These are phyloP conservation scores for Heliothis subflexa DNA, from an alignment of 1,140 invertebrate species.

Conservation along the genomic window DNA sequence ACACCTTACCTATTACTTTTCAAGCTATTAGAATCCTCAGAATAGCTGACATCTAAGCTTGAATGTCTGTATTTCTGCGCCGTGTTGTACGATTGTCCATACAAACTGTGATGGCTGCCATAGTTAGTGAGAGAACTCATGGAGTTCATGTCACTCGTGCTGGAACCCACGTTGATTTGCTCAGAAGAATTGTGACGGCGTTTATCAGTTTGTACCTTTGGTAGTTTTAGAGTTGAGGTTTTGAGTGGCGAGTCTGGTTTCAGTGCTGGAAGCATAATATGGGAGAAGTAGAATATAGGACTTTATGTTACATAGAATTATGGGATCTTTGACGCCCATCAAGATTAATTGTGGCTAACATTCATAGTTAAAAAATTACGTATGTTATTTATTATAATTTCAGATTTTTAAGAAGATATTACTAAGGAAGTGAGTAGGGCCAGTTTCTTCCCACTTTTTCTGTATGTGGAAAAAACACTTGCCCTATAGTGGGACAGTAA, in stretches of 20 bases:
- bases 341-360: not conserved
- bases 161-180: constrained; percentile 74
- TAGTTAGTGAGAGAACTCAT: constrained; percentile 61
- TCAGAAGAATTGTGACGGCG: constrained; percentile 87
- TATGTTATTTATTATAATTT: too few relatives aligned
- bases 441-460: too few relatives aligned
- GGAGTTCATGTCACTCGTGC: constrained; percentile 56
- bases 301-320: not conserved
- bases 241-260: constrained; percentile 69
- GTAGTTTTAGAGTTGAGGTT: constrained; percentile 66
- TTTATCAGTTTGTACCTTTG: constrained; percentile 70
- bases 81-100: constrained; percentile 72
- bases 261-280: constrained; percentile 62
- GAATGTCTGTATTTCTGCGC: constrained; percentile 72
- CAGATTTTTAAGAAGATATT: too few relatives aligned
- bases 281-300: not conserved
- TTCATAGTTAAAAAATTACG: too few relatives aligned
- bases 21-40: constrained; percentile 84
- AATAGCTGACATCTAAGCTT: constrained; percentile 80
- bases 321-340: not conserved
- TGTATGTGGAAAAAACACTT: too few relatives aligned
- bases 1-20: constrained; percentile 81
- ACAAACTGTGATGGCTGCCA: constrained; percentile 76
- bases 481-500: not conserved
- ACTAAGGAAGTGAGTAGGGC: too few relatives aligned